Base-by-base conservation (phyloP, 1,140 invertebrate species). In the Lasaia peninsularis region DNA sequence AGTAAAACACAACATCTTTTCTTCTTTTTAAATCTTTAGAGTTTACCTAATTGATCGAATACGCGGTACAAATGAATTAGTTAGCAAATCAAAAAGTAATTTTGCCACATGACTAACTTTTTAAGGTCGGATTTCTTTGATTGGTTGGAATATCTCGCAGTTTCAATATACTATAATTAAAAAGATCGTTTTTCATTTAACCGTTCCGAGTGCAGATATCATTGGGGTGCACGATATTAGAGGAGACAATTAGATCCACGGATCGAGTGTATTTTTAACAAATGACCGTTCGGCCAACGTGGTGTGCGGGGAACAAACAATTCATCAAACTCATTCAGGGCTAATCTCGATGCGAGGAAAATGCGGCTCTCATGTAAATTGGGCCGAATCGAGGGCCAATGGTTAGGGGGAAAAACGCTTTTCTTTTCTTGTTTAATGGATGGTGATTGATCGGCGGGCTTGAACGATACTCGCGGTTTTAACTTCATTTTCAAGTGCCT, bases 321-420 rank as follows among this genome's bases (percentile, higher is more conserved):
- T 88, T 88, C 86, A 88, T 88, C 86, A 88, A 88, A 82, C 82
- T 88, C 86, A 86, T 88, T 84, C 86, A 73, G 75, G 77, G 83
- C 83, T 88, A 88, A 88, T 88, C 86, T 88, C 81, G 86, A 85
- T 80, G 78, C 80, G 80, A 83, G 80, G 83, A 88, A 88, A 86
- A 86, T 86, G 86, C 83, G 83, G 81, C 86, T 88, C 83, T 88
- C 86, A 86, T 88, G 86, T 86, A 86, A 88, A 88, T 88, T 86
- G 86, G 86, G 76, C 79, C 80, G 78, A 88, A 83, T 83, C 73
- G 80, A 82, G 80, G 80, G 83, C 85, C 83, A 80, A 84, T 80
- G 77, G 80, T 71, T 73, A 73, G 77, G 83, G 81, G 79, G 53
- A 55, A 80, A 86, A 86, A 78, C 78, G 76, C 83, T 86, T 86